phyloP scores from a whole-genome alignment of 2,113 vertebrate genomes.

The Urocynchramus pylzowi region DNA sequence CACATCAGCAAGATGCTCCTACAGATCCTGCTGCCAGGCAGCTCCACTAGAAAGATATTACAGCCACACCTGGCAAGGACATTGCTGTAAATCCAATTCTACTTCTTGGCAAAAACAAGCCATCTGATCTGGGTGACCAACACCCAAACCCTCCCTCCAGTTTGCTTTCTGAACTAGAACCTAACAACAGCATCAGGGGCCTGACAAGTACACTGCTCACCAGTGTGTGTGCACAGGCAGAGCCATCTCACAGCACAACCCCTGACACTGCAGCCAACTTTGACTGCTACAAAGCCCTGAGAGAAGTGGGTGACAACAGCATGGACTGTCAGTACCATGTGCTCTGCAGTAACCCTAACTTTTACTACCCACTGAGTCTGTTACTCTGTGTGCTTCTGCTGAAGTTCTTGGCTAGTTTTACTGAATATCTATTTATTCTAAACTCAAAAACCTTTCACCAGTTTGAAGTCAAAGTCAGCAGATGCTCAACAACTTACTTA shows the following conservation, averaged over 20 bases:
- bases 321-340: rapidly evolving
- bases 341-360: background rate
- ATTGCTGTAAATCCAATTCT: background rate
- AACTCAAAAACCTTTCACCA: background rate
- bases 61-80: background rate
- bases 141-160: background rate
- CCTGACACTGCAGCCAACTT: background rate
- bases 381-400: background rate
- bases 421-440: background rate
- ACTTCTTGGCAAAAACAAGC: background rate
- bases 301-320: background rate
- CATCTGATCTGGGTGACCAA: background rate
- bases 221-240: background rate
- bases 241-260: background rate
- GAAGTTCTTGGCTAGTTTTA: background rate
- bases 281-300: background rate
- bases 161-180: background rate
- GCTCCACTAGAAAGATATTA: background rate
- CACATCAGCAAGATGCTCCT: background rate
- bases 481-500: background rate
- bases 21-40: background rate
- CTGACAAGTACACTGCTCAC: background rate
- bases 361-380: background rate
- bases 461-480: background rate
- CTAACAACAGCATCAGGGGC: background rate